Evolutionary conservation across 1,140 invertebrate species (phyloP).

Genomic region (Aphaenogaster ashmeadi): DNA sequence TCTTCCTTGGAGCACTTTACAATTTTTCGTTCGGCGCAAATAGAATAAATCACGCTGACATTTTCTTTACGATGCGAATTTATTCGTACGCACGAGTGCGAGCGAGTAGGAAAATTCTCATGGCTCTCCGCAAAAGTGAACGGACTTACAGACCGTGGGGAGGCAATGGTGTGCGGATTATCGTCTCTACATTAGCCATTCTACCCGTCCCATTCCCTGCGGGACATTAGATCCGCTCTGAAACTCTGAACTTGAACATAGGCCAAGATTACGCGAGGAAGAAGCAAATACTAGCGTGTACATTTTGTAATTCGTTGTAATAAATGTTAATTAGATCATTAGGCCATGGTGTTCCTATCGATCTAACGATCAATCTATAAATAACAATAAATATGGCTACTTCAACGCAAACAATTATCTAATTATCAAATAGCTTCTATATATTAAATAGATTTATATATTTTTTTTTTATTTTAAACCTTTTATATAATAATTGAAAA

Average conservation of each 20-base stretch:
- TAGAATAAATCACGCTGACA: slow-evolving; percentile 47
- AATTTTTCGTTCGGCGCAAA: slow-evolving; percentile 42
- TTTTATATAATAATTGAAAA: background rate
- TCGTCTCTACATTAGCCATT: slow-evolving; percentile 73
- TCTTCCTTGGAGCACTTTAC: slow-evolving; percentile 7
- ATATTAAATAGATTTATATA: background rate
- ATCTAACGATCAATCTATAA: background rate
- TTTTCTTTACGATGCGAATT: slow-evolving; percentile 33
- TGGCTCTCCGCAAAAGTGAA: slow-evolving; percentile 34
- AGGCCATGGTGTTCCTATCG: background rate
- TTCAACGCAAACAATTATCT: background rate
- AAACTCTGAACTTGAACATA: slow-evolving; percentile 65
- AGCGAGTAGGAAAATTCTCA: background rate
- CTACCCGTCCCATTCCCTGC: slow-evolving; percentile 54
- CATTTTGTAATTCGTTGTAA: background rate
- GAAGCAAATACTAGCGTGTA: slow-evolving; percentile 30
- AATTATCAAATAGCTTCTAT: background rate
- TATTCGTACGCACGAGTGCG: slow-evolving; percentile 11
- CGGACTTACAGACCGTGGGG: slow-evolving; percentile 30
- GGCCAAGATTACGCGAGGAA: slow-evolving; percentile 73
- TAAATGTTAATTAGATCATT: slow-evolving; percentile 7
- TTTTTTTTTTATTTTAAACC: background rate
- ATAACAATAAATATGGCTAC: background rate
- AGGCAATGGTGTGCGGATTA: slow-evolving; percentile 51
- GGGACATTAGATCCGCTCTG: slow-evolving; percentile 60